Evolutionary conservation across 2,888 invertebrate species (phyloP).

Genomic region (Pristionchus mayeri): DNA sequence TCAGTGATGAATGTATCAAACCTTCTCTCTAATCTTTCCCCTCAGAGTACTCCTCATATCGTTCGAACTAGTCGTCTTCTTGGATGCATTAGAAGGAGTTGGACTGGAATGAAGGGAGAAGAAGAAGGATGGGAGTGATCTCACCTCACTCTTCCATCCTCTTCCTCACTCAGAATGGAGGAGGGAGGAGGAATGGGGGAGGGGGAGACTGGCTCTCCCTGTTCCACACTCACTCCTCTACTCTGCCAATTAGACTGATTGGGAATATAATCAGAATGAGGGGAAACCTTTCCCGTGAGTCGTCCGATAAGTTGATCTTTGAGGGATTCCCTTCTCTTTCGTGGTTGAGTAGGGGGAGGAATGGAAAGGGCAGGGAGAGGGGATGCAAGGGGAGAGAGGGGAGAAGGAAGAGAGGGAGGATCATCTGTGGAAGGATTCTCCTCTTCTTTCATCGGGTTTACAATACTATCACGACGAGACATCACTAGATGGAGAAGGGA

Average conservation of each 20-base stretch:
- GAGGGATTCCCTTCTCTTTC: constrained; percentile 60
- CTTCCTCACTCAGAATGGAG: constrained; percentile 22
- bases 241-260: constrained; percentile 46
- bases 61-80: constrained; percentile 50
- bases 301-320: constrained; percentile 62
- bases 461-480: constrained; percentile 35
- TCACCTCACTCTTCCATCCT: constrained; percentile 24
- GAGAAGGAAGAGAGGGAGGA: constrained; percentile 22
- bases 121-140: background rate
- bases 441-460: background rate
- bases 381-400: background rate
- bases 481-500: background rate
- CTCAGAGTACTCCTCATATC: constrained; percentile 53
- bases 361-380: background rate
- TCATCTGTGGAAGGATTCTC: background rate
- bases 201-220: background rate
- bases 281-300: constrained; percentile 51
- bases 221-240: constrained; percentile 25
- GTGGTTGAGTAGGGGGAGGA: constrained; percentile 20
- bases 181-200: constrained; percentile 2
- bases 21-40: constrained; percentile 54
- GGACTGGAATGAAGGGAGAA: constrained; percentile 40
- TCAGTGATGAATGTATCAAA: constrained; percentile 3
- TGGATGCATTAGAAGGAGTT: constrained; percentile 50
- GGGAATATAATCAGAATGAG: background rate